Evolutionary conservation across 2,888 invertebrate species (phyloP), one percentile per base, ranked within the genome.

Genomic region (Drosophila cognata): DNA sequence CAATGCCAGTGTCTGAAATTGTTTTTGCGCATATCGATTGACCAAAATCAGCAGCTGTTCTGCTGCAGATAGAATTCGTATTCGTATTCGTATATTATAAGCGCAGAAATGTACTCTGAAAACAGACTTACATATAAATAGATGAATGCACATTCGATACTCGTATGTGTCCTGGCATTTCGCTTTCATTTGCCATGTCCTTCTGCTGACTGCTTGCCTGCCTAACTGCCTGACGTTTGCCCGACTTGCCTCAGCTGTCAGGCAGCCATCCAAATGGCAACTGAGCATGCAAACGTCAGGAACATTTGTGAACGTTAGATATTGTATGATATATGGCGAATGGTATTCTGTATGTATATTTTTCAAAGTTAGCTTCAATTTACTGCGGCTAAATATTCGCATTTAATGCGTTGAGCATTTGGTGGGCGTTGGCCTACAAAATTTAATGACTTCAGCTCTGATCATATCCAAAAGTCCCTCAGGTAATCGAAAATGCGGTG

Each of bases 271-370:
- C 78, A 84, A 91, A 91, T 90, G 89, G 90, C 82, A 82, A 76
- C 73, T 73, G 78, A 82, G 82, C 91, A 91, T 91, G 91, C 91
- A 91, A 92, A 83, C 83, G 79, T 84, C 81, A 79, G 74, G 57
- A 77, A 79, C 82, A 82, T 79, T 84, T 79, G 82, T 74, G 79
- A 60, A 69, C 75, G 74, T 79, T 81, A 84, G 75, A 80, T 82
- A 76, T 67, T 71, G 53, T 71, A 61, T 73, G 67, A 71, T 35
- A 43, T 57, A 48, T 52, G 62, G 35, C 28, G 28, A 50, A 55
- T 68, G 60, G 55, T 41, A 67, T 60, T 36, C 57, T 71, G 62
- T 46, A 50, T 59, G 33, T 25, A 25, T 16, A 16, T 16, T 38
- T 56, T 59, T 29, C 16, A 33, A 41, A 36, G 18, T 46, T 53